Percentiles rank a stretch among this genome's conserved stretches.
Conservation (phyloP, 2,888 invertebrate species). For the Perdita meconis region DNA sequence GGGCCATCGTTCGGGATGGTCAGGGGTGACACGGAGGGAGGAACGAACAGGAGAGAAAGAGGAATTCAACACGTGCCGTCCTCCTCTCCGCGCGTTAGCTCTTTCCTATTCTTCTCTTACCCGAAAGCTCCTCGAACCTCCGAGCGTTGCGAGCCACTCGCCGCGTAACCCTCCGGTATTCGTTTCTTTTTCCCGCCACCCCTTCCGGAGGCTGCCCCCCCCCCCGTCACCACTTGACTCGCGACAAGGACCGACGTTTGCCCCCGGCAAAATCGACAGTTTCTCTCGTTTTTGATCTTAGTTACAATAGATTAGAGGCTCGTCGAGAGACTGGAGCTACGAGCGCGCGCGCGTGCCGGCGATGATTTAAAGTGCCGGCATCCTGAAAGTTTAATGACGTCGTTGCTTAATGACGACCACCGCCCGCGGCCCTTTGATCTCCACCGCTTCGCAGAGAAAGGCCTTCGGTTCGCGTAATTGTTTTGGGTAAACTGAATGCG, state of each 20-base stretch:
- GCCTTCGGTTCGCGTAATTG: constrained; percentile 66
- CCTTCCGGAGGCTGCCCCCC: constrained; percentile 1
- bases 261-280: constrained; percentile 60
- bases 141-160: constrained; percentile 44
- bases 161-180: constrained; percentile 48
- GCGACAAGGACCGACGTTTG: constrained; percentile 30
- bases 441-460: constrained; percentile 56
- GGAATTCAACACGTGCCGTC: constrained; percentile 60
- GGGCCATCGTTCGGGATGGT: background rate
- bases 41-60: constrained; percentile 26
- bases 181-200: constrained; percentile 47
- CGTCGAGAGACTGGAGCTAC: constrained; percentile 32
- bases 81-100: constrained; percentile 41
- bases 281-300: constrained; percentile 75
- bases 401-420: constrained; percentile 65
- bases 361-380: constrained; percentile 66
- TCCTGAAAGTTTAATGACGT: constrained; percentile 68
- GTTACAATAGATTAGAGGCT: constrained; percentile 74
- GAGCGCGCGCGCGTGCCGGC: constrained; percentile 59
- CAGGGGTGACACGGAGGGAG: constrained; percentile 11
- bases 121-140: constrained; percentile 65
- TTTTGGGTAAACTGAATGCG: constrained; percentile 67
- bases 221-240: constrained; percentile 30
- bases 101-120: constrained; percentile 50
- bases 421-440: constrained; percentile 58